Base-by-base conservation (phyloP, 2,797 vertebrate species). In the Mormyrops boulengeri region DNA sequence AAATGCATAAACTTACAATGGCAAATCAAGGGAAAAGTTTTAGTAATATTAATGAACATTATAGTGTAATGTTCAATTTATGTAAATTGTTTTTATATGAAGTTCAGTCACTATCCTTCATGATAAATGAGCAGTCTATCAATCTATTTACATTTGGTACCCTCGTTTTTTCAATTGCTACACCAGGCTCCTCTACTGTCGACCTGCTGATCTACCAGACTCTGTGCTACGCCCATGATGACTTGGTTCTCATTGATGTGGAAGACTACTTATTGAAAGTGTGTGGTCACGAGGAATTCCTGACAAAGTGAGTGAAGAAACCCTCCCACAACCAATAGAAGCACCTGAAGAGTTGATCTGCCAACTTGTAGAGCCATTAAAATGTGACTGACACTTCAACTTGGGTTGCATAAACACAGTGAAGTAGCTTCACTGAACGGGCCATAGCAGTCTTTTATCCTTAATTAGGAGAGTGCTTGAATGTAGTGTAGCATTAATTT, bases 201-300 rank as follows among this genome's bases (percentile, higher is more conserved):
- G 98, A 99, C 92, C 94, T 99, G 93, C 96, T 99, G 57, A 98
- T 99, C 94, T 97, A 98, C 91, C 98, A 99, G 95, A 98, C 98
- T 0, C 94, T 99, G 91, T 98, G 98, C 90, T 99, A 98, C 84
- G 96, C 97, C 19, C 97, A 97, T 12, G 97, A 99, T 0, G 97
- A 99, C 85, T 95, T 98, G 91, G 95, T 94, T 30, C 89, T 95
- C 7, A 88, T 98, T 0, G 95, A 97, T 0, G 96, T 99, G 57
- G 96, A 97, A 0, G 94, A 97, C 85, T 99, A 97, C 5, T 92
- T 99, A 91, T 96, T 99, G 90, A 99, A 99, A 92, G 96, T 98
- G 88, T 98, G 97, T 0, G 97, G 98, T 49, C 94, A 97, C 2
- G 97, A 98, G 34, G 98, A 99, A 93, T 98, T 97, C 94, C 95